Evolutionary conservation across 2,888 invertebrate genomes (phyloP), one percentile per base, ranked within the genome.

Genomic region (Ormyrus rosae): DNA sequence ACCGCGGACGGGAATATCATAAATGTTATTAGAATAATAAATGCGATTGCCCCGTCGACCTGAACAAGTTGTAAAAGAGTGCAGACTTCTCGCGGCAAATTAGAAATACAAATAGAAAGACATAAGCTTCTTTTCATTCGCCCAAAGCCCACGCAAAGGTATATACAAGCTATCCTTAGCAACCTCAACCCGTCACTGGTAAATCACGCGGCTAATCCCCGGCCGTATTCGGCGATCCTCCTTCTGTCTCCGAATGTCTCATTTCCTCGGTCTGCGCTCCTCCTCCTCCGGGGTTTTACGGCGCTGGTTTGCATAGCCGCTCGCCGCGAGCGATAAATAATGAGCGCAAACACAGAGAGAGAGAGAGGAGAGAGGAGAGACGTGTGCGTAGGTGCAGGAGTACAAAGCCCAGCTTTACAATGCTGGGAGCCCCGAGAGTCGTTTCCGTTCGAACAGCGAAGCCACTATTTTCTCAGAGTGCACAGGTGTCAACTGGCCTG

Each of bases 381-480:
- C 6, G 69, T 48, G 63, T 50, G 48, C 34, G 71, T 70, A 34
- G 76, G 60, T 60, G 81, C 83, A 84, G 86, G 87, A 87, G 85
- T 85, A 88, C 87, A 87, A 87, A 87, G 88, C 85, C 81, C 60
- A 72, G 53, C 63, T 34, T 58, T 84, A 88, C 88, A 89, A 89
- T 89, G 88, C 86, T 88, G 88, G 86, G 88, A 89, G 87, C 86
- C 80, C 84, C 48, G 85, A 83, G 87, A 84, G 81, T 82, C 82
- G 87, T 88, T 90, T 90, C 89, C 90, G 89, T 88, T 88, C 85
- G 86, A 89, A 89, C 87, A 89, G 83, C 85, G 83, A 72, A 75
- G 78, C 48, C 83, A 51, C 83, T 81, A 76, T 77, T 85, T 86
- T 87, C 87, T 88, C 86, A 87, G 70, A 55, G 53, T 0, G 82